Evolutionary conservation across 2,113 vertebrate species (phyloP).

Genomic region (Gulo gulo): DNA sequence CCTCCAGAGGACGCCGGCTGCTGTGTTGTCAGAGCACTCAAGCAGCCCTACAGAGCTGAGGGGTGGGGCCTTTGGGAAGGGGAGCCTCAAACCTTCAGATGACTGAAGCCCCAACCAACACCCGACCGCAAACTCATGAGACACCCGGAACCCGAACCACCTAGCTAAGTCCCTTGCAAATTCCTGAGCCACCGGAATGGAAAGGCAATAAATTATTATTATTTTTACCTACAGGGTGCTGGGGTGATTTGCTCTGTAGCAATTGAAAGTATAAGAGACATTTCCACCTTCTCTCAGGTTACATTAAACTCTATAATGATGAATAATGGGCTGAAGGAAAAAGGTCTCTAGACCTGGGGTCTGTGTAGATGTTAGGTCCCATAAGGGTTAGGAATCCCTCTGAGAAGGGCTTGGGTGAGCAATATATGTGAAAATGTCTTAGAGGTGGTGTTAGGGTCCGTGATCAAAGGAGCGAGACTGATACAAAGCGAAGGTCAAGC

Average conservation of each 20-base stretch:
- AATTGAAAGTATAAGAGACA: background rate
- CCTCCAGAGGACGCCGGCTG: fast-evolving
- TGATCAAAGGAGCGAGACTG: no score
- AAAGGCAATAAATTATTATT: background rate
- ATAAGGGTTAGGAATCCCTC: background rate
- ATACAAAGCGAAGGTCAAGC: no score
- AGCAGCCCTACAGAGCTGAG: no score
- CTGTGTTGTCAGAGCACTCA: no score
- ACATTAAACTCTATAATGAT: background rate
- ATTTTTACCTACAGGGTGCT: background rate
- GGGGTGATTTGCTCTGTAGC: background rate
- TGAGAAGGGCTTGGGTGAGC: background rate
- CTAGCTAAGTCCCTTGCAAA: background rate
- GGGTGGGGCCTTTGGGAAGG: background rate
- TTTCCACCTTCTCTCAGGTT: background rate
- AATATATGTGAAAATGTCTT: fast-evolving
- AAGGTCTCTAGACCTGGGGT: background rate
- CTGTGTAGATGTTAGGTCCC: background rate
- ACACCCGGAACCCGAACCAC: background rate
- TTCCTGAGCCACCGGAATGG: background rate
- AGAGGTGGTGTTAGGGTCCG: background rate
- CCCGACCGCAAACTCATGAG: background rate
- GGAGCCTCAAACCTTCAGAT: background rate
- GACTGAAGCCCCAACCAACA: background rate
- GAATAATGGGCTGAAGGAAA: background rate